A percentile compares a stretch with the other conserved stretches of the same genome.
phyloP scores from a whole-genome alignment of 2,888 invertebrate genomes.

The Eutolmus rufibarbis region DNA sequence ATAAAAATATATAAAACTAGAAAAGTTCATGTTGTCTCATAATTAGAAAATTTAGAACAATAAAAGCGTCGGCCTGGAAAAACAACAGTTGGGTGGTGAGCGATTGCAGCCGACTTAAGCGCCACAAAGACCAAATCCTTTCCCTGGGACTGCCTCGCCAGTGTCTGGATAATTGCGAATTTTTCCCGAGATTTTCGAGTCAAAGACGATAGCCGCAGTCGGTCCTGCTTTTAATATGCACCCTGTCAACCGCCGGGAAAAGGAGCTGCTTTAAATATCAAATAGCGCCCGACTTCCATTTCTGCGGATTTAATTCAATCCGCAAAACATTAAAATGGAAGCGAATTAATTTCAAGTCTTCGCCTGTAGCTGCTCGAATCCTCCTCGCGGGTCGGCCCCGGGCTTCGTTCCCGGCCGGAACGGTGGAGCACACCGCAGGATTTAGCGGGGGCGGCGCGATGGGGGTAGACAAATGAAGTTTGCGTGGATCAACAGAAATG shows the following conservation, averaged over 20 bases:
- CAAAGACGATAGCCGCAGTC: neutral
- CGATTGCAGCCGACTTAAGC: neutral
- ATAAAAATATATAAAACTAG: neutral
- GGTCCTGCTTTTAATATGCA: slow-evolving; percentile 9
- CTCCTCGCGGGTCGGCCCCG: neutral
- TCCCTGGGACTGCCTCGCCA: neutral
- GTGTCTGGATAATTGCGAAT: neutral
- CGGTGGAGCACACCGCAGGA: neutral
- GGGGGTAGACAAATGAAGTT: neutral
- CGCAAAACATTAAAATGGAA: slow-evolving; percentile 22
- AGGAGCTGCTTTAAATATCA: slow-evolving; percentile 11
- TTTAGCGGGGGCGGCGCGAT: neutral
- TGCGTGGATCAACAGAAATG: slow-evolving; percentile 22
- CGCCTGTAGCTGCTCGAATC: neutral
- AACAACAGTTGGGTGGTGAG: neutral
- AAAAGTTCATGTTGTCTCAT: neutral
- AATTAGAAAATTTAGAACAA: neutral
- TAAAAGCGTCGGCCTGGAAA: neutral
- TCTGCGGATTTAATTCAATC: slow-evolving; percentile 31
- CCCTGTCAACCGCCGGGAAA: neutral
- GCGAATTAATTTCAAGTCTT: neutral
- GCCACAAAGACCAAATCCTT: neutral
- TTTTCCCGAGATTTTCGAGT: neutral
- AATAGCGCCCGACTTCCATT: neutral
- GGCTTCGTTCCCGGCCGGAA: neutral